These are phyloP conservation scores for Drosophila biarmipes DNA, from an alignment of 1,140 invertebrate genomes.

Conservation along the genomic window DNA sequence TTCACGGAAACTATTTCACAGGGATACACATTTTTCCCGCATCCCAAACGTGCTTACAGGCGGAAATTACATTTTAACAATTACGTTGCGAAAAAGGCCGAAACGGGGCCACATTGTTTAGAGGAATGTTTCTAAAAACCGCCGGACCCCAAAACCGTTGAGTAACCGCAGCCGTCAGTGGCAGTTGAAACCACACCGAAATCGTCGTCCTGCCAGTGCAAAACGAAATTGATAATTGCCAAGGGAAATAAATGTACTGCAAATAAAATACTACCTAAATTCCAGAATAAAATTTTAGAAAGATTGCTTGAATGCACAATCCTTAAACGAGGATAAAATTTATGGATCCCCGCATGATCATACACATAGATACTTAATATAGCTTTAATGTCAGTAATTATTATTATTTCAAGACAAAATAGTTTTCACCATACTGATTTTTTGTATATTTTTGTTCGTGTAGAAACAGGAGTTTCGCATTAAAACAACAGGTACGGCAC, in stretches of 20 bases:
- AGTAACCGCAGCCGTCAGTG: slow-evolving; percentile 57
- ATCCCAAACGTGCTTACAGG: slow-evolving; percentile 17
- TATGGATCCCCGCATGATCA: too few relatives aligned
- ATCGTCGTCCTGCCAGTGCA: slow-evolving; percentile 28
- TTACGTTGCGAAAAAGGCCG: slow-evolving; percentile 21
- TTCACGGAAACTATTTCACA: slow-evolving; percentile 6
- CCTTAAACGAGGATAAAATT: not conserved
- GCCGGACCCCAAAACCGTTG: slow-evolving; percentile 29
- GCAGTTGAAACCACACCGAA: slow-evolving; percentile 63
- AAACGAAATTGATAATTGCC: slow-evolving; percentile 48
- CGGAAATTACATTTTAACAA: slow-evolving; percentile 48
- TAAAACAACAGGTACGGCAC: slow-evolving; percentile 29
- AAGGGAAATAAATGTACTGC: slow-evolving; percentile 12
- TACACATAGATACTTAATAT: too few relatives aligned
- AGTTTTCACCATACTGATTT: not conserved
- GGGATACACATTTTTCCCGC: slow-evolving; percentile 16
- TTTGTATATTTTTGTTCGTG: not conserved
- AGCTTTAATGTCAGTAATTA: too few relatives aligned
- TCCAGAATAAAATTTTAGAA: not conserved
- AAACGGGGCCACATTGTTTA: slow-evolving; percentile 49
- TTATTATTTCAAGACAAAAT: not conserved
- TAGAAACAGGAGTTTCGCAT: slow-evolving; percentile 3
- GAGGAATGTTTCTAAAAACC: slow-evolving; percentile 49
- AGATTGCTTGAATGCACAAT: not conserved
- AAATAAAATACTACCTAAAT: not conserved